Percentiles rank a stretch among this genome's conserved stretches.
Conservation (phyloP, 1,140 invertebrate genomes). For the Holotrichia oblita region DNA sequence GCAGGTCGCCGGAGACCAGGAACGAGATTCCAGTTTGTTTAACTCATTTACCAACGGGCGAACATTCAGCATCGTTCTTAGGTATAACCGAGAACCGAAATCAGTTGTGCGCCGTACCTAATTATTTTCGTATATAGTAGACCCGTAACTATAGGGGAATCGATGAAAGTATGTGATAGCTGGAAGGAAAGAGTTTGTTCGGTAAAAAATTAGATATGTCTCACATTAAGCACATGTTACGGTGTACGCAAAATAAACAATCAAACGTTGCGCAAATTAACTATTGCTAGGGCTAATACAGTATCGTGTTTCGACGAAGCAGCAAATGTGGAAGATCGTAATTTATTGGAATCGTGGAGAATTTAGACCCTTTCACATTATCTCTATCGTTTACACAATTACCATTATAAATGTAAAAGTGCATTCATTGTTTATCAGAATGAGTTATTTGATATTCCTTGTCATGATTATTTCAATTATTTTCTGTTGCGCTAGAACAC, state of each 20-base stretch:
- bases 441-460: too few species aligned
- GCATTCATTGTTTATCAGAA: too few species aligned
- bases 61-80: slow-evolving; percentile 25
- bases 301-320: too few species aligned
- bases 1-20: slow-evolving; percentile 25
- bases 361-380: too few species aligned
- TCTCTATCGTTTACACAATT: too few species aligned
- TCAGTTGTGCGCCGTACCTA: neutral
- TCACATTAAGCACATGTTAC: neutral
- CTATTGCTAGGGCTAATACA: neutral
- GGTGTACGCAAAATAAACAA: neutral
- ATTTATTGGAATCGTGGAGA: too few species aligned
- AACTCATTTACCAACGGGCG: neutral
- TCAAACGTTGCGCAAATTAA: neutral
- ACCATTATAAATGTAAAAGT: too few species aligned
- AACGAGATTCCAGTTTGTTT: slow-evolving; percentile 38
- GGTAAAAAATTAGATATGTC: neutral
- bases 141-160: neutral
- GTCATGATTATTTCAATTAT: too few species aligned
- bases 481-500: too few species aligned
- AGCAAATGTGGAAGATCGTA: too few species aligned
- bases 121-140: slow-evolving; percentile 9
- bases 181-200: neutral
- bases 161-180: neutral
- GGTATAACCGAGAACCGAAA: neutral